Evolutionary conservation across 2,888 invertebrate genomes (phyloP), one percentile per base, ranked within the genome.

Genomic region (Galerucella calmariensis): DNA sequence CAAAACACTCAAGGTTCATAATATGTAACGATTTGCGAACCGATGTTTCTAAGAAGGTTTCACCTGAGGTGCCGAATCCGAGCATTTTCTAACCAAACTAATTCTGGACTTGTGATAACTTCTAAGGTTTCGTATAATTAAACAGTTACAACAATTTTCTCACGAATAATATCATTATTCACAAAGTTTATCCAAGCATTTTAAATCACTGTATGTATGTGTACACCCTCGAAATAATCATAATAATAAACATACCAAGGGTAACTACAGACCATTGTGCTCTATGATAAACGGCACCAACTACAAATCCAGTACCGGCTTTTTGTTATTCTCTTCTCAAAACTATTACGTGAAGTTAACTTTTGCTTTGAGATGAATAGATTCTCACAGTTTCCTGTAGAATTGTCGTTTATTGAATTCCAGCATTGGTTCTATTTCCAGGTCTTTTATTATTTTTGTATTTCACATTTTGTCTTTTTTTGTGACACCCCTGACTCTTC

Each of bases 261-360:
- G 67, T 51, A 72, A 70, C 74, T 70, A 69, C 69, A 61, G 35
- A 70, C 72, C 73, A 77, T 77, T 77, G 77, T 77, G 74, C 68
- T 67, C 41, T 27, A 74, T 77, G 74, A 77, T 74, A 73, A 76
- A 77, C 74, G 75, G 70, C 74, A 67, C 67, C 61, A 59, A 68
- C 59, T 71, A 41, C 20, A 48, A 41, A 56, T 59, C 66, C 53
- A 62, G 62, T 62, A 11, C 62, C 41, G 62, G 41, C n/a, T 62
- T 62, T 14, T 20, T 56, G 16, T 20, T 20, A 56, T 56, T 56
- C n/a, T 53, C 56, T 20, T 16, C 20, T 16, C 16, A 20, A 3
- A 56, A 20, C 16, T 20, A 20, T 16, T 10, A 10, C 1, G 2
- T 10, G 20, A 56, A 56, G 20, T 59, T 68, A 48, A 48, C 14